Evolutionary conservation across 1,140 invertebrate species (phyloP).

Genomic region (Nylanderia fulva): DNA sequence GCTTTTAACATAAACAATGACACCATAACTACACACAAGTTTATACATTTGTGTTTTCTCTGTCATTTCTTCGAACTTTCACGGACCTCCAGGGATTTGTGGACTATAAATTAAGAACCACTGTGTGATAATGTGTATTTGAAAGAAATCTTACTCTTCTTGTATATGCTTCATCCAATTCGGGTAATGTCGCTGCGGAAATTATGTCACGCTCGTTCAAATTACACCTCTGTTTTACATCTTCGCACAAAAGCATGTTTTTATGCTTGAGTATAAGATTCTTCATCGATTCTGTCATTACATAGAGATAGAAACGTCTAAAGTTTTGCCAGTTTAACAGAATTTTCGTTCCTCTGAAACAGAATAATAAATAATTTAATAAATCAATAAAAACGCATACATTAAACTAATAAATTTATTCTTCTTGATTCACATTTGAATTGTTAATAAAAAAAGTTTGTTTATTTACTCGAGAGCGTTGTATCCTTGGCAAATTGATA

Average conservation of each 20-base stretch:
- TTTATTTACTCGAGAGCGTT: constrained; percentile 93
- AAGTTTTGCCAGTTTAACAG: constrained; percentile 95
- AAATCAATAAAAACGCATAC: not conserved
- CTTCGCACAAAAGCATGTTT: constrained; percentile 90
- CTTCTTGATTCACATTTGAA: not conserved
- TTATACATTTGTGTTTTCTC: no score
- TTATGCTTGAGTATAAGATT: constrained; percentile 93
- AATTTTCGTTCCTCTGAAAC: constrained; percentile 90
- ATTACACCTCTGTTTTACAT: constrained; percentile 89
- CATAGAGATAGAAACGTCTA: constrained; percentile 94
- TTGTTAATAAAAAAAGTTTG: not conserved
- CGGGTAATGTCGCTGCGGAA: constrained; percentile 93
- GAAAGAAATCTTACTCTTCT: constrained; percentile 85
- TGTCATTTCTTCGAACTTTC: no score
- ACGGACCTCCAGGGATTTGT: no score
- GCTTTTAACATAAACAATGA: no score
- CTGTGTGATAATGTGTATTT: no score
- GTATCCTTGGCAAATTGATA: constrained; percentile 97
- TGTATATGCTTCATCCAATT: constrained; percentile 95
- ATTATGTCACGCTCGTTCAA: constrained; percentile 93
- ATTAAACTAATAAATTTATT: not conserved
- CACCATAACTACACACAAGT: no score
- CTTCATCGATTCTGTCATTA: constrained; percentile 96
- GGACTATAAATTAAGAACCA: no score
- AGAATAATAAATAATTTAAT: constrained; percentile 20